Percentiles rank a stretch among this genome's conserved stretches.
Evolutionary conservation across 1,140 invertebrate genomes (phyloP).

Genomic region (Wiebesia pumilae): DNA sequence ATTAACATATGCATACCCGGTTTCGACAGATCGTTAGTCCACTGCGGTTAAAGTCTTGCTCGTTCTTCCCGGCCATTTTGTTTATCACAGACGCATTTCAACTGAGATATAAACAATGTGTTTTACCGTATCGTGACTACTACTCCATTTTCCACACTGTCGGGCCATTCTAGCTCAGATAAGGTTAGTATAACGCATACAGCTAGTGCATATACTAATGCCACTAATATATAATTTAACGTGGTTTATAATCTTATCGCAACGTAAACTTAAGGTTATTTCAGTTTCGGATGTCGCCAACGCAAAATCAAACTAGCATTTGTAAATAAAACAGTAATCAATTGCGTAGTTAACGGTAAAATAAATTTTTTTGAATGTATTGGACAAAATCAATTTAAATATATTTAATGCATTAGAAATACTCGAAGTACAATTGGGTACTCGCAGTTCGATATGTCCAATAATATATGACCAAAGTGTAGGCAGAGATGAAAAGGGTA

Average conservation of each 20-base stretch:
- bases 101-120: neutral
- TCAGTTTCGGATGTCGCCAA: neutral
- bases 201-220: neutral
- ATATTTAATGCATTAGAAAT: no score
- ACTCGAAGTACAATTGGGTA: no score
- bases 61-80: constrained; percentile 63
- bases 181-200: neutral
- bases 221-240: no score
- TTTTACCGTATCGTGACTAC: neutral
- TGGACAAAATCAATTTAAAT: no score
- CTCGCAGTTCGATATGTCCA: no score
- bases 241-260: no score
- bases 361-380: no score
- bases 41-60: constrained; percentile 70
- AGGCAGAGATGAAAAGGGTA: no score
- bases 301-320: neutral
- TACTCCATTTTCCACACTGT: neutral
- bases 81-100: neutral
- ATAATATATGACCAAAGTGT: no score
- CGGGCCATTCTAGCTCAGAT: neutral
- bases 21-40: constrained; percentile 64
- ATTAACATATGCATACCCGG: constrained; percentile 58
- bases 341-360: no score
- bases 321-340: no score
- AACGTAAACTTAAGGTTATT: no score